A percentile compares a stretch with the other conserved stretches of the same genome.
Conservation (phyloP, 2,113 vertebrate species). For the Bubo bubo region DNA sequence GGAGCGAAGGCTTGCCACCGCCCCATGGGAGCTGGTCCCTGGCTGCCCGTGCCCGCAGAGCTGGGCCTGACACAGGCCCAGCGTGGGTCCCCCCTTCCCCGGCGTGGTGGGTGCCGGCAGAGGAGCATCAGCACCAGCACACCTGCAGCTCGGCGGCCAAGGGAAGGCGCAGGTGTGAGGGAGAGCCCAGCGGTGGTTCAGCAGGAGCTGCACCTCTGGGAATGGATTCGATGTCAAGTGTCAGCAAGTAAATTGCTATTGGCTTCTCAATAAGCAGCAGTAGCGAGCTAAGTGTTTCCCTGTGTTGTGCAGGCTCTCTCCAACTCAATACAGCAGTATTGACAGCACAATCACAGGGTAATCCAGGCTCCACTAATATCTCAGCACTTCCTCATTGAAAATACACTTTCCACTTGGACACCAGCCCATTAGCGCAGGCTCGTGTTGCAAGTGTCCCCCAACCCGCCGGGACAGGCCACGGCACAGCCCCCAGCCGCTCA, state of each 20-base stretch:
- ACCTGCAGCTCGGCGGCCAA: background rate
- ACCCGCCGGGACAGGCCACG: background rate
- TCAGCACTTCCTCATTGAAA: conserved; percentile 78
- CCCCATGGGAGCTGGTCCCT: background rate
- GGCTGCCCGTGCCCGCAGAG: background rate
- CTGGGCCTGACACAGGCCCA: fast-evolving
- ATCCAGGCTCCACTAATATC: conserved; percentile 84
- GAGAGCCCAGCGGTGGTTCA: background rate
- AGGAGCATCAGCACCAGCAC: fast-evolving
- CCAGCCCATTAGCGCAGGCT: conserved; percentile 66
- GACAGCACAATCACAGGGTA: conserved; percentile 96
- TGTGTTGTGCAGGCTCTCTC: conserved; percentile 83
- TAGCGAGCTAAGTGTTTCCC: conserved; percentile 86
- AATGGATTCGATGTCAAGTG: conserved; percentile 81
- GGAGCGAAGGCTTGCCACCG: fast-evolving
- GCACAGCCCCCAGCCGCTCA: background rate
- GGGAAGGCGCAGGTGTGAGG: background rate
- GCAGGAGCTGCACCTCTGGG: conserved; percentile 71
- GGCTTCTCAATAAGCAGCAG: conserved; percentile 98
- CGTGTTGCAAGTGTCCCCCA: background rate
- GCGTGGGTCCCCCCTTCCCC: background rate
- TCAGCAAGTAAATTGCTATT: conserved; percentile 98
- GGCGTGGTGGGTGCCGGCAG: fast-evolving
- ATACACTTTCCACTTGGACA: conserved; percentile 75
- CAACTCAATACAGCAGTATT: conserved; percentile 92